Conservation (phyloP, 2,888 invertebrate genomes). For the Laspeyria flexula region DNA sequence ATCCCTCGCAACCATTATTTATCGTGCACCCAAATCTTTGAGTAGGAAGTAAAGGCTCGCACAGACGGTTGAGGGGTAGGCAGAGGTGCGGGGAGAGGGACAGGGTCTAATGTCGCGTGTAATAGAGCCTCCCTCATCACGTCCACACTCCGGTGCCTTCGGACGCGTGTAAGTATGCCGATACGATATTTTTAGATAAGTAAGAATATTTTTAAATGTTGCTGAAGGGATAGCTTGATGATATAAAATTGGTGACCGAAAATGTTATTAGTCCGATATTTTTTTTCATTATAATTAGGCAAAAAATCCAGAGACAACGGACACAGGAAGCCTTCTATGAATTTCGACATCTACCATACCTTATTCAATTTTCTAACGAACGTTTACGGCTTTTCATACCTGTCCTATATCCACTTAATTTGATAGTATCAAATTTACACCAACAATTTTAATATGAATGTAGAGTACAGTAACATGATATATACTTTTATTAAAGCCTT, state of each 20-base stretch:
- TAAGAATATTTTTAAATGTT: not conserved
- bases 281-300: too few species aligned
- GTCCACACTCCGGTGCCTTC: slow-evolving; percentile 23
- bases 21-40: not conserved
- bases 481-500: not conserved
- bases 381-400: too few species aligned
- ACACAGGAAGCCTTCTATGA: too few species aligned
- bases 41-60: not conserved
- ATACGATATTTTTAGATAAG: slow-evolving; percentile 4
- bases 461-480: too few species aligned
- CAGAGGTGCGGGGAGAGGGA: not conserved
- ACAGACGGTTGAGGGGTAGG: too few species aligned
- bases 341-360: too few species aligned
- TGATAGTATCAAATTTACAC: too few species aligned
- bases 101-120: slow-evolving; percentile 39
- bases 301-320: too few species aligned
- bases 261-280: too few species aligned
- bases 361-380: too few species aligned
- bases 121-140: slow-evolving; percentile 30
- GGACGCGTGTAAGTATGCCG: slow-evolving; percentile 1
- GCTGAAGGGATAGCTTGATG: not conserved
- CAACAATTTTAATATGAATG: too few species aligned
- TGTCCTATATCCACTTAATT: too few species aligned
- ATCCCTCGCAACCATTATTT: slow-evolving; percentile 9
- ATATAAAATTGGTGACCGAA: not conserved